Evolutionary conservation across 2,888 invertebrate species (phyloP), one percentile per base, ranked within the genome.

Genomic region (Hyalella azteca): DNA sequence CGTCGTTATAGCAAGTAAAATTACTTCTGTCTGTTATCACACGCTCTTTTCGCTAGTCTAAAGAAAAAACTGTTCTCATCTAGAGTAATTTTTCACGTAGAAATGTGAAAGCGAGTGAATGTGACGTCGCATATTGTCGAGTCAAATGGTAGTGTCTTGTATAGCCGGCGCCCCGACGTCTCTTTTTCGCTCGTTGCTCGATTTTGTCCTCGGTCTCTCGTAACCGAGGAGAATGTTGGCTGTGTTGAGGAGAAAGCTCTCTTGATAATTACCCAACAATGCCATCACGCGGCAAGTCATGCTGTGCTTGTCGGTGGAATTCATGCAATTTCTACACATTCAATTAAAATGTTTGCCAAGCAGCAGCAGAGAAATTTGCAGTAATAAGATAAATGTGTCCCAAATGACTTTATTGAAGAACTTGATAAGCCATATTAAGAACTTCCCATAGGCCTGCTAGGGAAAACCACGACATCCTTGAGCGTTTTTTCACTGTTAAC

Each of bases 81-180:
- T 54, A 7, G 22, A n/a, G 22, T 22, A 49, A 4, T 3, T n/a
- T 13, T 54, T 54, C 26, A 13, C 13, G 26, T 9, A 54, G 26
- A 22, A 26, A 22, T 22, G 4, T 9, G 9, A 26, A 7, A 54
- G 19, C 22, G 9, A 22, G 26, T 26, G 54, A 54, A 54, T 26
- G 29, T 15, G 29, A 13, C 54, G 26, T 22, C 54, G 11, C 54
- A 2, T 54, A 26, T 54, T 54, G 26, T 29, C 29, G 54, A 4
- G 54, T 54, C 26, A 26, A 54, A 54, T 54, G 26, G 26, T 54
- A 54, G 22, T 54, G 54, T 54, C 54, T 54, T 54, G 54, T 54
- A 26, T 22, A 22, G 54, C 54, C 4, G 29, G 26, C 54, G 54
- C 54, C 54, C 54, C 3, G 13, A 29, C 22, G 29, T 54, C 5